phyloP scores from a whole-genome alignment of 2,888 invertebrate genomes.

The Uropetala carovei region DNA sequence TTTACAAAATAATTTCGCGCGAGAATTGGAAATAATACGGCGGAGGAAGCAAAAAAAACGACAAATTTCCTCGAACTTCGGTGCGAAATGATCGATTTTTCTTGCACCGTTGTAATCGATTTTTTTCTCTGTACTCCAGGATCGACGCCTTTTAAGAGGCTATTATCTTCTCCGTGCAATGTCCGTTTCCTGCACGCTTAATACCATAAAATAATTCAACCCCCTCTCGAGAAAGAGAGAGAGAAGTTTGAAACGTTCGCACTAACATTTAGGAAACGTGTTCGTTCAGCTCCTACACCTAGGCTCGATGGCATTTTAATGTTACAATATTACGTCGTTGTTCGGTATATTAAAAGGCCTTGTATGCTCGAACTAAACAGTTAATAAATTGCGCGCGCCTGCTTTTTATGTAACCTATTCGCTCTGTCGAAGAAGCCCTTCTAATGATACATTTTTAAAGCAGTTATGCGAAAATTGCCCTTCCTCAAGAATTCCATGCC shows the following conservation, averaged over 20 bases:
- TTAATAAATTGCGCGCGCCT: neutral
- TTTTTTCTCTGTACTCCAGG: neutral
- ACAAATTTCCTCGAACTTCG: too few species aligned
- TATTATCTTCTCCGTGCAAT: too few species aligned
- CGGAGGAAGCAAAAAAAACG: too few species aligned
- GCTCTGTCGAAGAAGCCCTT: neutral
- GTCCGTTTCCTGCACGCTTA: too few species aligned
- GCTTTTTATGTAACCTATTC: neutral
- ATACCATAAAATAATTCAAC: too few species aligned
- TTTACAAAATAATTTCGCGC: too few species aligned
- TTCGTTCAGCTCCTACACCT: neutral
- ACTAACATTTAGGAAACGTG: neutral
- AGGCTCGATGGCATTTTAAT: neutral
- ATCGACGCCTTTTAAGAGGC: neutral
- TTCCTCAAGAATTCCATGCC: neutral
- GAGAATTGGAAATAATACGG: too few species aligned
- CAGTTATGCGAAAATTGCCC: conserved; percentile 17
- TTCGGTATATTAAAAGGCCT: conserved; percentile 1
- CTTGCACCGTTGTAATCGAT: too few species aligned
- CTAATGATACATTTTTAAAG: conserved; percentile 27
- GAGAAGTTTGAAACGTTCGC: neutral
- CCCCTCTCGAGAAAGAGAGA: too few species aligned
- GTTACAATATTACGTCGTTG: neutral
- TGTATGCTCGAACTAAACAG: neutral
- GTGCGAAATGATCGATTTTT: too few species aligned